phyloP scores from a whole-genome alignment of 23 tunicate species.

The Phallusia fumigata region DNA sequence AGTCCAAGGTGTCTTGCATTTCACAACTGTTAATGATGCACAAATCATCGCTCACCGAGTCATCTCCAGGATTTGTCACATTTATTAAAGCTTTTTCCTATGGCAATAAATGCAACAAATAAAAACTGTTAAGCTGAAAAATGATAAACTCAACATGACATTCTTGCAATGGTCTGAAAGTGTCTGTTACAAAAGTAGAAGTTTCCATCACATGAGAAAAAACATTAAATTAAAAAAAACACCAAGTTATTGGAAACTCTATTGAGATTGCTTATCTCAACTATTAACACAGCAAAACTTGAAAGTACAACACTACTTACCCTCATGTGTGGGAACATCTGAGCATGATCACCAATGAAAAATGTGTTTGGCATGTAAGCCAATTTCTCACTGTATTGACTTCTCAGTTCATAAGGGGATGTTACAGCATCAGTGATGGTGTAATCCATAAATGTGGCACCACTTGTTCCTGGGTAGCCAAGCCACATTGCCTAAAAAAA shows the following conservation, averaged over 20 bases:
- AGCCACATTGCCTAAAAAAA: slow-evolving; percentile 89
- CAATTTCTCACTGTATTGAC: slow-evolving; percentile 89
- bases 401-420: slow-evolving; percentile 49
- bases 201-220: no score
- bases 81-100: slow-evolving; percentile 92
- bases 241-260: no score
- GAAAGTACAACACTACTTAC: slow-evolving; percentile 51
- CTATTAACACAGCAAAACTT: no score
- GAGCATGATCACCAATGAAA: slow-evolving; percentile 97
- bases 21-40: slow-evolving; percentile 70
- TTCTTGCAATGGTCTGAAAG: no score
- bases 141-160: no score
- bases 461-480: slow-evolving; percentile 98
- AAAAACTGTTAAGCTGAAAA: no score
- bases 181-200: no score
- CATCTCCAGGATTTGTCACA: slow-evolving; percentile 39
- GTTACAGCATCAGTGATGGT: slow-evolving; percentile 92
- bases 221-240: no score
- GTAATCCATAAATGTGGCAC: slow-evolving; percentile 99
- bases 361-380: slow-evolving; percentile 96
- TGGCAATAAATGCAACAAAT: not conserved
- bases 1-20: slow-evolving; percentile 46
- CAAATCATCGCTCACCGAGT: slow-evolving; percentile 61
- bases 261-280: no score
- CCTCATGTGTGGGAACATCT: slow-evolving; percentile 91